Evolutionary conservation across 1,140 invertebrate species (phyloP).

Genomic region (Drosophila jambulina): DNA sequence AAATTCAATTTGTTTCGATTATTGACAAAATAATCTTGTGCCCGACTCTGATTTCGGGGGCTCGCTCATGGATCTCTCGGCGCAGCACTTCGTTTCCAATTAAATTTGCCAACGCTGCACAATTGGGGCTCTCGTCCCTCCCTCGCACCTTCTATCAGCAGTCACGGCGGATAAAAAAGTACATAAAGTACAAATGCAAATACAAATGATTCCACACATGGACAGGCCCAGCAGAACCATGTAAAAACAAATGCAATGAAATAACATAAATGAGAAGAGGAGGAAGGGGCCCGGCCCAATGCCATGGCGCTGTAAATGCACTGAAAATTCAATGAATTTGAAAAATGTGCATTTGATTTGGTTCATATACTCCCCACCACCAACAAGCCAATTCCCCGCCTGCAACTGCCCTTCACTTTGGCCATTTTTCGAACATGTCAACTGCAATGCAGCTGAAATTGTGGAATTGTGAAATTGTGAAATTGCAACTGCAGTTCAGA

Average conservation of each 20-base stretch:
- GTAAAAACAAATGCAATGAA: constrained; percentile 58
- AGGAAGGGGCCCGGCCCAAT: neutral
- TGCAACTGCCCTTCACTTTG: constrained; percentile 33
- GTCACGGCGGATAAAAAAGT: constrained; percentile 40
- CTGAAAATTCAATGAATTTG: constrained; percentile 80
- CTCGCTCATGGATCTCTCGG: constrained; percentile 24
- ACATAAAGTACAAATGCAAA: constrained; percentile 51
- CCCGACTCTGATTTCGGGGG: constrained; percentile 40
- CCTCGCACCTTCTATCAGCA: constrained; percentile 29
- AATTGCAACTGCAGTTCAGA: constrained; percentile 73
- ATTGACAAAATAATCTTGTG: constrained; percentile 82
- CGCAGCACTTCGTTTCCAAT: constrained; percentile 75
- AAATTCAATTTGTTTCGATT: constrained; percentile 83
- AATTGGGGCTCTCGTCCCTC: constrained; percentile 27
- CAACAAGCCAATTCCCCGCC: constrained; percentile 12
- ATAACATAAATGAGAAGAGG: constrained; percentile 50
- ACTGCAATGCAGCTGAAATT: constrained; percentile 71
- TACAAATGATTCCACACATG: constrained; percentile 22
- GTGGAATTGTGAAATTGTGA: constrained; percentile 6
- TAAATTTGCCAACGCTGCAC: constrained; percentile 78
- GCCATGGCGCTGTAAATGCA: constrained; percentile 50
- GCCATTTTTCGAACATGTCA: constrained; percentile 70
- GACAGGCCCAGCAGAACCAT: constrained; percentile 6
- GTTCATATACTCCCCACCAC: constrained; percentile 62
- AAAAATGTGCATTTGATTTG: constrained; percentile 82